Base-by-base conservation (phyloP, 2,888 invertebrate genomes). In the Osmoderma eremita region DNA sequence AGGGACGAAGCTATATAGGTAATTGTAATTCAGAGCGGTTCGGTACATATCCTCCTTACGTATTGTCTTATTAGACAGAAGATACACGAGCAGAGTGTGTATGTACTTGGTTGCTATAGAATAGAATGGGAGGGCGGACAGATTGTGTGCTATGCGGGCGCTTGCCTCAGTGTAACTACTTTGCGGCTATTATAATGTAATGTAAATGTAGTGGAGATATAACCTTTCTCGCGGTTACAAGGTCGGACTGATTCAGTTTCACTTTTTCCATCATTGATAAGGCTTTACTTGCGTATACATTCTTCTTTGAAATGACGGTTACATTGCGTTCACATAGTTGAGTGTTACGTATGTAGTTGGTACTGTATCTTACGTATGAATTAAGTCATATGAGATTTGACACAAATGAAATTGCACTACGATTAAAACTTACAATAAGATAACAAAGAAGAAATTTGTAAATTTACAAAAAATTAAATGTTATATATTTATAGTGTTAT, bases 221-320 rank as follows among this genome's bases (percentile, higher is more conserved):
- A 61, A 61, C 58, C 58, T 61, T 61, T 61, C 45, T 36, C 45
- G 36, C 45, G 30, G 45, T 18, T 48, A 45, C 58, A 61, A 61
- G 58, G 58, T 61, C 58, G 17, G 10, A 2, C n/a, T 30, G 30
- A 24, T 45, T 42, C 58, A 45, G 58, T 61, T 61, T 61, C 58
- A 61, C 58, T 61, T 61, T 61, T 56, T 61, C 45, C 45, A 61
- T 45, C 17, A 53, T 53, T 30, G 17, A 45, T 30, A 38, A 36
- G 15, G 2, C 6, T 30, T 30, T 6, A 30, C 30, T 4, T 6
- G 2, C 6, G n/a, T n/a, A n/a, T n/a, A n/a, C 6, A 2, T 30
- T 6, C 10, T 30, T 30, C 6, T 2, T 30, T 10, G 3, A 8
- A 30, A 30, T 6, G 30, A n/a, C n/a, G n/a, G n/a, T n/a, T n/a